Evolutionary conservation across 1,140 invertebrate genomes (phyloP).

Genomic region (Neomicropteryx cornuta): DNA sequence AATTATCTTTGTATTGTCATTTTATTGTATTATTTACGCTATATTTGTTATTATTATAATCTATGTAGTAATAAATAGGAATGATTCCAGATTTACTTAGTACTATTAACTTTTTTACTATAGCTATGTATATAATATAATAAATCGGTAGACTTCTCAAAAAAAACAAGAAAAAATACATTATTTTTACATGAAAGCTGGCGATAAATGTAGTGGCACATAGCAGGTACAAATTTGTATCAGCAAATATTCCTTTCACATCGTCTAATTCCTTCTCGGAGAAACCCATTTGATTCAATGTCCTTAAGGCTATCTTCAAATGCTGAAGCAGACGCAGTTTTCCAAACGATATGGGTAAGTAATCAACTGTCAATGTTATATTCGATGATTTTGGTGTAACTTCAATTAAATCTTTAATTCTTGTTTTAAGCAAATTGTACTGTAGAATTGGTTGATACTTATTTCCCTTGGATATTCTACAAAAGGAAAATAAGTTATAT

Average conservation of each 20-base stretch:
- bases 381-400: constrained; percentile 41
- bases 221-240: constrained; percentile 91
- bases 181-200: constrained; percentile 77
- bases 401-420: constrained; percentile 60
- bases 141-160: too few relatives aligned
- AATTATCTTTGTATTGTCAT: constrained; percentile 2
- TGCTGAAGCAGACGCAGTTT: constrained; percentile 66
- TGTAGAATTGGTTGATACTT: constrained; percentile 76
- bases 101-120: too few relatives aligned
- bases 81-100: too few relatives aligned
- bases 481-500: constrained; percentile 27
- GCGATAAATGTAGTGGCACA: constrained; percentile 86
- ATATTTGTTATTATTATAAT: too few relatives aligned
- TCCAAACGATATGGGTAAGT: constrained; percentile 55
- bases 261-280: constrained; percentile 92
- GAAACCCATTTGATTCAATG: constrained; percentile 70
- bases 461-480: constrained; percentile 46
- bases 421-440: constrained; percentile 70
- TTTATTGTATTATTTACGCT: constrained; percentile 1
- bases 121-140: too few relatives aligned
- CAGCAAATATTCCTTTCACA: constrained; percentile 91
- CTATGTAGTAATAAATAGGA: too few relatives aligned
- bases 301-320: constrained; percentile 66
- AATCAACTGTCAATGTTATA: constrained; percentile 46
- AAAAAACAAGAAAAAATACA: not conserved